Evolutionary conservation across 2,113 vertebrate species (phyloP).

Genomic region (Leiothrix lutea): DNA sequence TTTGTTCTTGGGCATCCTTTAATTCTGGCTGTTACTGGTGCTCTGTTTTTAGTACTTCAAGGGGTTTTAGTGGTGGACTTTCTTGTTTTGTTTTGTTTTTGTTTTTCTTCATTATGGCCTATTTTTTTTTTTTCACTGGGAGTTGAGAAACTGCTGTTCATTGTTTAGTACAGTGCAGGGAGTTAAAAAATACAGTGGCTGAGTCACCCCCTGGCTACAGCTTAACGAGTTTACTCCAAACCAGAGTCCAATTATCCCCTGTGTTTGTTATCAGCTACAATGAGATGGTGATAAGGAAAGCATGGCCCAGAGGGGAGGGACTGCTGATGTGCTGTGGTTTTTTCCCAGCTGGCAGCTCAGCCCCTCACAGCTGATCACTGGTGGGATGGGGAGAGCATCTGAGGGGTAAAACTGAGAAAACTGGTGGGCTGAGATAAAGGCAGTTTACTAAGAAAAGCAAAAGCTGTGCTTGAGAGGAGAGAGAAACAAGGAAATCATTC

Average conservation of each 20-base stretch:
- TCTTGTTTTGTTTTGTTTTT: no score
- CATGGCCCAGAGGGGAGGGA: background rate
- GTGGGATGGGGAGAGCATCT: background rate
- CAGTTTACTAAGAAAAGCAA: background rate
- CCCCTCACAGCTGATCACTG: background rate
- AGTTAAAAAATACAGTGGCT: conserved; percentile 32
- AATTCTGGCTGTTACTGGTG: background rate
- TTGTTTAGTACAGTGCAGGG: background rate
- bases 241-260: conserved; percentile 31
- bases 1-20: background rate
- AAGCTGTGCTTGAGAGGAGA: background rate
- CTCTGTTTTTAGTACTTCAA: background rate
- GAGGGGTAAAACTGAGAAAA: background rate
- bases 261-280: conserved; percentile 34
- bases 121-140: background rate
- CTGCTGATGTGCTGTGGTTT: background rate
- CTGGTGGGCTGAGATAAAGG: background rate
- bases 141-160: background rate
- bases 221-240: conserved; percentile 45
- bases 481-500: background rate
- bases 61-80: background rate
- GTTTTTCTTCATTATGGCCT: background rate
- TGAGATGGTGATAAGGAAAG: background rate
- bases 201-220: conserved; percentile 20
- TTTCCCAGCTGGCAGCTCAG: background rate